These are phyloP conservation scores for Popillia japonica DNA, from an alignment of 1,140 invertebrate species.

Conservation along the genomic window DNA sequence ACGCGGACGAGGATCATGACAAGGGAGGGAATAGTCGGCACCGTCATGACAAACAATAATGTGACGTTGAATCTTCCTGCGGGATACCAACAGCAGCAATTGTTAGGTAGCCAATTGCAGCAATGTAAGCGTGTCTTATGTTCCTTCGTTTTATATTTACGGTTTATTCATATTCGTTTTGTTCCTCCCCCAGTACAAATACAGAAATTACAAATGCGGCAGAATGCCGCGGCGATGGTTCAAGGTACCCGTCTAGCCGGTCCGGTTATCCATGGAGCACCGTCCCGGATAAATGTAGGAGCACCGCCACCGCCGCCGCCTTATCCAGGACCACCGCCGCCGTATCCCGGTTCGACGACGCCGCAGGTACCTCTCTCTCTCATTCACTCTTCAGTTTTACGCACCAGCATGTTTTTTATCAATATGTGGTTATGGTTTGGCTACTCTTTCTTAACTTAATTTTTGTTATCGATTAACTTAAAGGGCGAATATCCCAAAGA, in stretches of 20 bases:
- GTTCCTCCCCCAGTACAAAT: constrained; percentile 53
- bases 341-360: constrained; percentile 69
- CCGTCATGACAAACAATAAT: constrained; percentile 70
- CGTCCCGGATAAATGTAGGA: constrained; percentile 37
- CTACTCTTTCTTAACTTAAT: constrained; percentile 38
- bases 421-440: constrained; percentile 42
- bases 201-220: constrained; percentile 58
- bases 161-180: background rate
- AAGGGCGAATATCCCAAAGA: background rate
- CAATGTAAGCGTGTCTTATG: constrained; percentile 43
- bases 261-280: constrained; percentile 48
- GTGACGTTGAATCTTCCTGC: constrained; percentile 69
- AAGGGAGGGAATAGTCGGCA: constrained; percentile 70
- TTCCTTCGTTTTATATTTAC: background rate
- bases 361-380: constrained; percentile 37
- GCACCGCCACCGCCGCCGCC: constrained; percentile 69
- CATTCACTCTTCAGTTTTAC: background rate
- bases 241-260: constrained; percentile 48
- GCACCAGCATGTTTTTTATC: constrained; percentile 29
- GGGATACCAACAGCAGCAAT: constrained; percentile 61
- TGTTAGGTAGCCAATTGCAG: constrained; percentile 46
- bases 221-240: constrained; percentile 45
- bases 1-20: constrained; percentile 69
- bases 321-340: constrained; percentile 70
- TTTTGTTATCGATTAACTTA: constrained; percentile 19